Percentiles rank a stretch among this genome's conserved stretches.
phyloP scores from a whole-genome alignment of 2,113 vertebrate species.

The Lampris incognitus region DNA sequence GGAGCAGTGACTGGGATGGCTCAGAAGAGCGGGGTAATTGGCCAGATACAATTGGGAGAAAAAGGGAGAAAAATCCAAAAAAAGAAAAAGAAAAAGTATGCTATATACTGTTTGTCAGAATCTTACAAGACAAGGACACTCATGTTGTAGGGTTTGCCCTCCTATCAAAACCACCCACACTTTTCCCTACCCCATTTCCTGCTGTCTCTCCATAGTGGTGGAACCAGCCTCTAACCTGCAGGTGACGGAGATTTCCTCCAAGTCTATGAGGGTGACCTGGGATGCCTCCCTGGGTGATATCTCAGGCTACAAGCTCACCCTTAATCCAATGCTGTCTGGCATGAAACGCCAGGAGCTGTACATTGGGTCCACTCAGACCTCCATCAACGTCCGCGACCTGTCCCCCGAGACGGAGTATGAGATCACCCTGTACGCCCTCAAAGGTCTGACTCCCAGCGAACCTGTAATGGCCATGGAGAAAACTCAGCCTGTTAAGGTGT shows the following conservation, averaged over 20 bases:
- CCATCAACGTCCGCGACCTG: slow-evolving; percentile 91
- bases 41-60: too few relatives aligned
- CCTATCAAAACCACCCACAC: not conserved
- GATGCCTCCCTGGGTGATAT: slow-evolving; percentile 87
- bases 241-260: slow-evolving; percentile 91
- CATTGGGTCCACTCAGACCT: slow-evolving; percentile 88
- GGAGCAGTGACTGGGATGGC: too few relatives aligned
- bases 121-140: not conserved
- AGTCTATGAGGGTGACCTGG: slow-evolving; percentile 94
- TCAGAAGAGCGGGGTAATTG: too few relatives aligned
- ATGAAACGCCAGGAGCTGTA: slow-evolving; percentile 91
- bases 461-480: slow-evolving; percentile 89
- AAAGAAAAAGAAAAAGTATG: too few relatives aligned
- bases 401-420: slow-evolving; percentile 95
- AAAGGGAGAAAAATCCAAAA: too few relatives aligned
- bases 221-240: slow-evolving; percentile 90
- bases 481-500: slow-evolving; percentile 93
- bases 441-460: slow-evolving; percentile 91
- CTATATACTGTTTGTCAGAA: not conserved
- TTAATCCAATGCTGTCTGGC: slow-evolving; percentile 90
- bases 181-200: not conserved
- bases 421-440: slow-evolving; percentile 92
- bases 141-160: not conserved
- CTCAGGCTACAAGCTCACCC: slow-evolving; percentile 92
- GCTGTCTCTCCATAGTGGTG: slow-evolving; percentile 83